A percentile compares a stretch with the other conserved stretches of the same genome.
Conservation (phyloP, 2,113 vertebrate genomes). For the Hippocampus comes region DNA sequence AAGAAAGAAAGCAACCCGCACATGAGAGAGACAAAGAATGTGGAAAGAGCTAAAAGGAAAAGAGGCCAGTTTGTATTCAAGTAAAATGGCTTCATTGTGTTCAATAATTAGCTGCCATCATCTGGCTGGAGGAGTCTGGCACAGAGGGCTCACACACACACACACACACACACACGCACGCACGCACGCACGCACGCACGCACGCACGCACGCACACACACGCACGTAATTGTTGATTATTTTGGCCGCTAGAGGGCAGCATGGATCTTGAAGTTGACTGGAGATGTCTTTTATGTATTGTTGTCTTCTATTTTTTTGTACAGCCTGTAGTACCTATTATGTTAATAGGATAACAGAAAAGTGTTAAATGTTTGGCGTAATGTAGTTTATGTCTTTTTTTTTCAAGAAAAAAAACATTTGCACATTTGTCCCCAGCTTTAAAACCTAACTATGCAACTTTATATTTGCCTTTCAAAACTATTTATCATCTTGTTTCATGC, state of each 20-base stretch:
- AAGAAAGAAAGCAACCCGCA: background rate
- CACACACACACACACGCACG: background rate
- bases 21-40: background rate
- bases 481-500: background rate
- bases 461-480: background rate
- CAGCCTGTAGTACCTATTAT: too few species aligned
- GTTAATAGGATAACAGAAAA: too few species aligned
- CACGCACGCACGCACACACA: too few species aligned
- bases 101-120: conserved; percentile 2
- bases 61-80: conserved; percentile 4
- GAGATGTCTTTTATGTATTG: too few species aligned
- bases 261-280: background rate
- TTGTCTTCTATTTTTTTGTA: too few species aligned
- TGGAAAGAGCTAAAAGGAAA: background rate
- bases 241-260: background rate
- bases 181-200: background rate
- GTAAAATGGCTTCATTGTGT: conserved; percentile 9
- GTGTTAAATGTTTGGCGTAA: too few species aligned
- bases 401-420: background rate
- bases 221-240: background rate
- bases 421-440: background rate
- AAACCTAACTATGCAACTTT: background rate
- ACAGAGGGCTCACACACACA: background rate
- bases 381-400: too few species aligned
- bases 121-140: background rate